These are phyloP conservation scores for Cynodonichthys magdalenae DNA, from an alignment of 2,797 vertebrate genomes.

Conservation along the genomic window DNA sequence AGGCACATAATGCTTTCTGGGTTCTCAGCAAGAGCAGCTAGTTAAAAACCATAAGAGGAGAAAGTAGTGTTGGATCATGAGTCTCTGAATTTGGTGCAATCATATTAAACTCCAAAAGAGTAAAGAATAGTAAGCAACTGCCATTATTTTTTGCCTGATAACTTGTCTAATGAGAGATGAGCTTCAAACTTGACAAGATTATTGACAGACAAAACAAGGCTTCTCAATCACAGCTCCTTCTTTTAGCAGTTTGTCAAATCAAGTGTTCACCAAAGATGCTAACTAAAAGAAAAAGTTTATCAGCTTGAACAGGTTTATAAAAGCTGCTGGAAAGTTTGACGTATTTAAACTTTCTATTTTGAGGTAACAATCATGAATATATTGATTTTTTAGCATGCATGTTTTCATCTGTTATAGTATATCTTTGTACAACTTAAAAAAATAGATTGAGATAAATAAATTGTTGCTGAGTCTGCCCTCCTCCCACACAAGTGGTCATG, in stretches of 20 bases:
- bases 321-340: neutral
- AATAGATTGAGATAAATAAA: neutral
- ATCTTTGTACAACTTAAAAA: too few relatives aligned
- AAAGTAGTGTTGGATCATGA: slow-evolving; percentile 42
- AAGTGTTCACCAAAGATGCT: slow-evolving; percentile 10
- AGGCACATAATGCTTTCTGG: slow-evolving; percentile 18
- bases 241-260: slow-evolving; percentile 33
- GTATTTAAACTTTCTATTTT: neutral
- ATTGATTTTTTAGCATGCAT: neutral
- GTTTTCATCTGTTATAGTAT: too few relatives aligned
- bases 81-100: slow-evolving; percentile 50
- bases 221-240: slow-evolving; percentile 19
- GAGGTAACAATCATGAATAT: slow-evolving; percentile 4
- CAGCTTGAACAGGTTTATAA: neutral
- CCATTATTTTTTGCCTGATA: slow-evolving; percentile 34
- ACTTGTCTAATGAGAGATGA: slow-evolving; percentile 14
- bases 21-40: slow-evolving; percentile 18
- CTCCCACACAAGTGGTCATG: too few relatives aligned
- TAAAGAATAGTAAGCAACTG: slow-evolving; percentile 31
- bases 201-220: slow-evolving; percentile 13
- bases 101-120: slow-evolving; percentile 51
- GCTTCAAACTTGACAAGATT: slow-evolving; percentile 33
- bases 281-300: neutral
- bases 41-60: slow-evolving; percentile 26
- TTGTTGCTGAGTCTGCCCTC: slow-evolving; percentile 21